Evolutionary conservation across 2,797 vertebrate genomes (phyloP), one percentile per base, ranked within the genome.

Genomic region (Pseudomugil gertrudae): DNA sequence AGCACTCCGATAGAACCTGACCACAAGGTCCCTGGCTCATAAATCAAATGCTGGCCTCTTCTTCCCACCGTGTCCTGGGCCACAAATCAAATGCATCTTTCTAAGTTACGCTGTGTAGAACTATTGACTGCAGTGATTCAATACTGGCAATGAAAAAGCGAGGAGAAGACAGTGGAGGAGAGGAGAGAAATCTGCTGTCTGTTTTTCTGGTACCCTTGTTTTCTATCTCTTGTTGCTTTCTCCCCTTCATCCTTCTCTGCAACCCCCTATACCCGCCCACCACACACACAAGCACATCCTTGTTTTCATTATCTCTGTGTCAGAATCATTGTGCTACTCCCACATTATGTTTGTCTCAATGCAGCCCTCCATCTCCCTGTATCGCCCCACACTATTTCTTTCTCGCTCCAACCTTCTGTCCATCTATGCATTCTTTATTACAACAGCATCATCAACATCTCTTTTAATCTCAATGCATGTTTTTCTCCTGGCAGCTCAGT

Each of bases 81-180:
- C 83, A 89, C 91, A 91, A 92, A 90, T 92, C 90, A 91, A 90
- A 91, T 74, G 81, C 84, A 90, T 85, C 88, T 87, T 85, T 89
- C 80, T 56, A 79, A 88, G 83, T 88, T 90, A 84, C 73, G 68
- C 81, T 73, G 84, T 84, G 84, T 72, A 79, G 84, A 83, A 83
- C 87, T 87, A 92, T 90, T 86, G 90, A 89, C 84, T 87, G 83
- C 74, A 75, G 76, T 84, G 83, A 90, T 87, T 87, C 85, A 87
- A 81, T 88, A 80, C 67, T 13, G 15, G 54, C 82, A 63, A 80
- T 80, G 76, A 84, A 83, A 78, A 76, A 87, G 79, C 61, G 78
- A 69, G 33, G 45, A 70, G 68, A 48, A 53, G 40, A 51, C 51
- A 51, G 58, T n/a, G 61, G 56, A 61, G 38, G 52, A 60, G 63